Evolutionary conservation across 2,888 invertebrate genomes (phyloP).

Genomic region (Drosophila pegasa): DNA sequence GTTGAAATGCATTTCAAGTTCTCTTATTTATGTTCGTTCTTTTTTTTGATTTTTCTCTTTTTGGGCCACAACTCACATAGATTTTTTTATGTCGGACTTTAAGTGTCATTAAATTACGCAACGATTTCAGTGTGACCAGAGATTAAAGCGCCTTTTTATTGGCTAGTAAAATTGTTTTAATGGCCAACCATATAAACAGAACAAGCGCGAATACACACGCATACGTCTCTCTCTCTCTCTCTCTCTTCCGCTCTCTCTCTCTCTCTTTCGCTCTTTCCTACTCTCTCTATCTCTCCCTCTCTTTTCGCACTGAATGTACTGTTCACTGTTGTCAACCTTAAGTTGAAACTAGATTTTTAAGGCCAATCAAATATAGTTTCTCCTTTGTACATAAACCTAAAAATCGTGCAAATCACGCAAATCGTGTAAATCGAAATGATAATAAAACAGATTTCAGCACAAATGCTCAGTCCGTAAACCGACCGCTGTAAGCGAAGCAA

Average conservation of each 20-base stretch:
- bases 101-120: slow-evolving; percentile 38
- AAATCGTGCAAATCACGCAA: slow-evolving; percentile 1
- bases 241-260: no score
- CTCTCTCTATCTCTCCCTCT: no score
- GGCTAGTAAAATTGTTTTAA: slow-evolving; percentile 20
- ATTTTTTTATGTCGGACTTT: slow-evolving; percentile 23
- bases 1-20: slow-evolving; percentile 35
- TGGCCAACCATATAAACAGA: slow-evolving; percentile 9
- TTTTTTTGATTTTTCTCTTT: slow-evolving; percentile 8
- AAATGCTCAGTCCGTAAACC: background rate
- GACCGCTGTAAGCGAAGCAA: background rate
- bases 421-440: background rate
- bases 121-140: slow-evolving; percentile 29
- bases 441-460: background rate
- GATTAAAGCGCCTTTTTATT: slow-evolving; percentile 32
- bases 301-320: background rate
- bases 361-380: slow-evolving; percentile 8
- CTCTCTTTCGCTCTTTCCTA: no score
- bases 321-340: slow-evolving; percentile 1
- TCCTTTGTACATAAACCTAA: no score
- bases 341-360: slow-evolving; percentile 10
- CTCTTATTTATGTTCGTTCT: slow-evolving; percentile 5
- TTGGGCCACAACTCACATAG: slow-evolving; percentile 4
- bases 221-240: no score
- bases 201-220: no score